Evolutionary conservation across 2,797 vertebrate species (phyloP).

Genomic region (Malurus leucopterus): DNA sequence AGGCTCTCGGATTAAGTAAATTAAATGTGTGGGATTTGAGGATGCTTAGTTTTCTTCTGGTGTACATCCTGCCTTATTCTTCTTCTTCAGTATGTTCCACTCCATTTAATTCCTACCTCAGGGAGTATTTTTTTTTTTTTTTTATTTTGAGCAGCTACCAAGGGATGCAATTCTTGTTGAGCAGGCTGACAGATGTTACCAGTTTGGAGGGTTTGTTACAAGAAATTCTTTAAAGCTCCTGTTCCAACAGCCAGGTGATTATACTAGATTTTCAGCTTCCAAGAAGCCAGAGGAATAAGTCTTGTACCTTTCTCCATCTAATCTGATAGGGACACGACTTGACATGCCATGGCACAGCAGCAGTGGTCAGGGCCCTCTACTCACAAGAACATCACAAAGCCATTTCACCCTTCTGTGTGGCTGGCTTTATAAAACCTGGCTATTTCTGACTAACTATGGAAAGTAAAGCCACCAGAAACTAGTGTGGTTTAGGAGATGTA

Average conservation of each 20-base stretch:
- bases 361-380: background rate
- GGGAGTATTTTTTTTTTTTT: background rate
- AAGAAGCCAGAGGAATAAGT: background rate
- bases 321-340: background rate
- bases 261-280: background rate
- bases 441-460: background rate
- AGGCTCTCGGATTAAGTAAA: background rate
- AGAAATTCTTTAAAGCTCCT: background rate
- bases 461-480: background rate
- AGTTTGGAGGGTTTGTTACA: background rate
- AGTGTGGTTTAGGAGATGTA: background rate
- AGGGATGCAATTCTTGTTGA: background rate
- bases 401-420: background rate
- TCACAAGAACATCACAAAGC: fast-evolving
- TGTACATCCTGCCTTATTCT: background rate
- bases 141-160: background rate
- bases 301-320: background rate
- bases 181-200: background rate
- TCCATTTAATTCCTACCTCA: background rate
- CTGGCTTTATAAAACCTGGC: background rate
- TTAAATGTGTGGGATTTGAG: background rate
- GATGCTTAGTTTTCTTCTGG: background rate
- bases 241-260: background rate
- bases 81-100: background rate
- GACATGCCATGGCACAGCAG: background rate